Evolutionary conservation across 2,888 invertebrate species (phyloP).

Genomic region (Lymantria dispar): DNA sequence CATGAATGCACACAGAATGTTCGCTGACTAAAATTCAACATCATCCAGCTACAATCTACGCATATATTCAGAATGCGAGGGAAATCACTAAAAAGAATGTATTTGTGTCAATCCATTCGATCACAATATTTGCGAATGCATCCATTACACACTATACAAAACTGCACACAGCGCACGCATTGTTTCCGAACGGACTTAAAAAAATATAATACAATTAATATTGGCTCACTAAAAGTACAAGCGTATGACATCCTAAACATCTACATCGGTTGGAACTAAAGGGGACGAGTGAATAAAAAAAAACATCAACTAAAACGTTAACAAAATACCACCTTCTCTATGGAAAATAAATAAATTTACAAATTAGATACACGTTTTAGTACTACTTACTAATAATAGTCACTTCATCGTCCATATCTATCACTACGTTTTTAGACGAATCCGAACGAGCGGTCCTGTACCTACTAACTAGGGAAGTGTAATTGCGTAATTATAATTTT

Average conservation of each 20-base stretch:
- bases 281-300: conserved; percentile 67
- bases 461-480: conserved; percentile 16
- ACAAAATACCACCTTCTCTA: conserved; percentile 82
- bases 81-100: conserved; percentile 60
- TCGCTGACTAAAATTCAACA: conserved; percentile 35
- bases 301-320: conserved; percentile 82
- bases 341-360: conserved; percentile 82
- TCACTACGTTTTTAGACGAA: conserved; percentile 64
- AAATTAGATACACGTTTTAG: conserved; percentile 79
- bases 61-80: conserved; percentile 56
- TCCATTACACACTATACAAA: conserved; percentile 57
- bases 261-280: conserved; percentile 77
- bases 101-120: conserved; percentile 58
- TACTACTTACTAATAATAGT: conserved; percentile 75
- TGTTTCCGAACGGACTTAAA: conserved; percentile 63
- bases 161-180: conserved; percentile 56
- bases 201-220: conserved; percentile 71
- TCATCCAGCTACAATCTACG: conserved; percentile 36
- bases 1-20: conserved; percentile 14
- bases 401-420: conserved; percentile 68
- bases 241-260: conserved; percentile 79
- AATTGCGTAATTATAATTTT: conserved; percentile 26
- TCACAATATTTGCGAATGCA: conserved; percentile 61
- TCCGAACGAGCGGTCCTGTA: conserved; percentile 48
- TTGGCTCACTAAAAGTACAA: conserved; percentile 80